Evolutionary conservation across 1,140 invertebrate genomes (phyloP).

Genomic region (Diachasmimorpha longicaudata): DNA sequence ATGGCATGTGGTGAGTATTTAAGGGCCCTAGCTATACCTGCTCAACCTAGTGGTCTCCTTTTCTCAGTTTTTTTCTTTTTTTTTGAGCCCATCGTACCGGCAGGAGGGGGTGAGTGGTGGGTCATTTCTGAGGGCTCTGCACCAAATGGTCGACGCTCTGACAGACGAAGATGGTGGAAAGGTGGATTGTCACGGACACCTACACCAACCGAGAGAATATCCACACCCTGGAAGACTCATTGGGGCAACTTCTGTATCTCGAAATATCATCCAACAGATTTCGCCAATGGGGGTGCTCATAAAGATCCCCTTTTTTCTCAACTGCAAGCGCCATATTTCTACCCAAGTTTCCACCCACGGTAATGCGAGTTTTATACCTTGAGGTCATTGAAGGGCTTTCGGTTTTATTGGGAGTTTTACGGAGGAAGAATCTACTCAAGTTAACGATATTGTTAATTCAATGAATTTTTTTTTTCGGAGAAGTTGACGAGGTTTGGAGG

Average conservation of each 20-base stretch:
- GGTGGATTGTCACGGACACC: neutral
- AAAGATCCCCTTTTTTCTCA: neutral
- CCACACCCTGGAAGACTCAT: neutral
- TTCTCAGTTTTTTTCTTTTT: neutral
- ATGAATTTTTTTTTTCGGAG: too few relatives aligned
- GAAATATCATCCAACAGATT: neutral
- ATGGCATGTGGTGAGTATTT: slow-evolving; percentile 23
- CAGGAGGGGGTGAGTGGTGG: neutral
- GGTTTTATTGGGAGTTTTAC: too few relatives aligned
- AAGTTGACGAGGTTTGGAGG: too few relatives aligned
- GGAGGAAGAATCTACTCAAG: too few relatives aligned
- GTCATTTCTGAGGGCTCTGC: neutral
- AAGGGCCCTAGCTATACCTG: slow-evolving; percentile 13
- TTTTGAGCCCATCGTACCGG: neutral
- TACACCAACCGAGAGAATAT: neutral
- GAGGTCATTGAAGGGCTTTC: too few relatives aligned
- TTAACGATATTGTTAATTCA: too few relatives aligned
- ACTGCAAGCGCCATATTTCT: neutral
- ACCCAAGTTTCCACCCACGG: neutral
- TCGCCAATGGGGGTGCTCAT: neutral
- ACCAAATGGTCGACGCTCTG: neutral
- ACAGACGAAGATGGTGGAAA: neutral
- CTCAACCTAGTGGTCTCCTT: neutral
- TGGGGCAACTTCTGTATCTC: neutral
- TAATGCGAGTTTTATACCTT: neutral